These are phyloP conservation scores for Xenentodon cancila DNA, from an alignment of 2,797 vertebrate species.

Conservation along the genomic window DNA sequence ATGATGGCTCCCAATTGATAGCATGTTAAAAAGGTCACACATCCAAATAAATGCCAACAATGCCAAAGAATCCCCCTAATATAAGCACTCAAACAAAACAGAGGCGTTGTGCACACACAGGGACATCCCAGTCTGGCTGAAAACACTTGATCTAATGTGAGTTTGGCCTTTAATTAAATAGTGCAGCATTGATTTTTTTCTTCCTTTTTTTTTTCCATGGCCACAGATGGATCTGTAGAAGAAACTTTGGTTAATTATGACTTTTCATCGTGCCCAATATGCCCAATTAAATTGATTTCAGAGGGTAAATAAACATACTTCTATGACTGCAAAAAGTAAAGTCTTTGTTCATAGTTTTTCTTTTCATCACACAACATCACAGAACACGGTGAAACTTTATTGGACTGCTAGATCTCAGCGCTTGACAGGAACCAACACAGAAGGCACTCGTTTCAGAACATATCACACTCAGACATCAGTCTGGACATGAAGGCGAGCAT, in stretches of 20 bases:
- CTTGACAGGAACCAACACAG: no score
- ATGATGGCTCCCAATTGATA: conserved; percentile 79
- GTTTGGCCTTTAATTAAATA: conserved; percentile 85
- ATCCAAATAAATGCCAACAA: conserved; percentile 86
- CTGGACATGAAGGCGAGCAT: no score
- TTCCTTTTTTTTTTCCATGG: conserved; percentile 55
- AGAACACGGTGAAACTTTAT: no score
- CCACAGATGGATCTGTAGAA: conserved; percentile 52
- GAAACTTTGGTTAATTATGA: conserved; percentile 63
- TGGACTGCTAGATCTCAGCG: no score
- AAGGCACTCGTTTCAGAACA: no score
- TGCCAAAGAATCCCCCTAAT: conserved; percentile 77
- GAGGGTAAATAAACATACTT: conserved; percentile 54
- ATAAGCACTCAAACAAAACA: conserved; percentile 71
- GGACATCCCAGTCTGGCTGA: conserved; percentile 41
- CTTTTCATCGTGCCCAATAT: conserved; percentile 43
- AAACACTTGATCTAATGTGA: conserved; percentile 72
- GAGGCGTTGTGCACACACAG: conserved; percentile 50
- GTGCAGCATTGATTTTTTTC: conserved; percentile 74
- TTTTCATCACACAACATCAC: not conserved
- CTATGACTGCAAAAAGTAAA: conserved; percentile 29
- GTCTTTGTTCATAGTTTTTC: conserved; percentile 7
- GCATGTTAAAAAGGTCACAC: conserved; percentile 87
- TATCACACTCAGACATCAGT: no score
- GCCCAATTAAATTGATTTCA: conserved; percentile 56